These are phyloP conservation scores for Pipistrellus kuhlii DNA, from an alignment of 2,797 vertebrate genomes.

Conservation along the genomic window DNA sequence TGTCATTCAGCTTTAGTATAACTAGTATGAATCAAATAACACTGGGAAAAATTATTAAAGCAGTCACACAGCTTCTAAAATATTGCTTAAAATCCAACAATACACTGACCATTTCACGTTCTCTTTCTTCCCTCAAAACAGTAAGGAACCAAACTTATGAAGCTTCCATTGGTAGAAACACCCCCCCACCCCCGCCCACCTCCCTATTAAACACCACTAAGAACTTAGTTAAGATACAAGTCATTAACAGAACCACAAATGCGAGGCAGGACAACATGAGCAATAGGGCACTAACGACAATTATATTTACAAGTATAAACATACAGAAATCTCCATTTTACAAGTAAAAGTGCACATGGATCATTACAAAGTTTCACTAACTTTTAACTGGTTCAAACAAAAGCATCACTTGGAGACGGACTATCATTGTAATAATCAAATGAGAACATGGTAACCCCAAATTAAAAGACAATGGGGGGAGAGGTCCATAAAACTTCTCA, in stretches of 20 bases:
- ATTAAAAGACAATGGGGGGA: conserved; percentile 82
- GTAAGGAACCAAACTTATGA: conserved; percentile 84
- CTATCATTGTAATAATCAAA: conserved; percentile 88
- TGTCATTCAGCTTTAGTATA: conserved; percentile 86
- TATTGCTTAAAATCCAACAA: conserved; percentile 88
- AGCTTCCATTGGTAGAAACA: conserved; percentile 80
- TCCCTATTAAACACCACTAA: conserved; percentile 85
- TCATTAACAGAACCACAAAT: conserved; percentile 87
- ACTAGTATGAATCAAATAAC: conserved; percentile 88
- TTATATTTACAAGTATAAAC: conserved; percentile 92
- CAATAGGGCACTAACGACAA: conserved; percentile 89
- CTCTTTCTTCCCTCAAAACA: conserved; percentile 80
- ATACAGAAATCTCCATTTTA: conserved; percentile 91
- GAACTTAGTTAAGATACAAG: conserved; percentile 83
- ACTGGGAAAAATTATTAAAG: conserved; percentile 86
- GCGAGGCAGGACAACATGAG: conserved; percentile 87
- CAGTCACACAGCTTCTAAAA: conserved; percentile 87
- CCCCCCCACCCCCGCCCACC: conserved; percentile 77
- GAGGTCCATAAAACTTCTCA: conserved; percentile 87
- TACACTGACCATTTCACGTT: conserved; percentile 82
- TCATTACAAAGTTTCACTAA: conserved; percentile 90
- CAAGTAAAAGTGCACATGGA: conserved; percentile 98
- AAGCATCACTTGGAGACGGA: conserved; percentile 89
- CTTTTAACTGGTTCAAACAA: conserved; percentile 90
- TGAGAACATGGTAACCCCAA: conserved; percentile 86